Base-by-base conservation (phyloP, 2,797 vertebrate genomes). In the Ficedula albicollis region DNA sequence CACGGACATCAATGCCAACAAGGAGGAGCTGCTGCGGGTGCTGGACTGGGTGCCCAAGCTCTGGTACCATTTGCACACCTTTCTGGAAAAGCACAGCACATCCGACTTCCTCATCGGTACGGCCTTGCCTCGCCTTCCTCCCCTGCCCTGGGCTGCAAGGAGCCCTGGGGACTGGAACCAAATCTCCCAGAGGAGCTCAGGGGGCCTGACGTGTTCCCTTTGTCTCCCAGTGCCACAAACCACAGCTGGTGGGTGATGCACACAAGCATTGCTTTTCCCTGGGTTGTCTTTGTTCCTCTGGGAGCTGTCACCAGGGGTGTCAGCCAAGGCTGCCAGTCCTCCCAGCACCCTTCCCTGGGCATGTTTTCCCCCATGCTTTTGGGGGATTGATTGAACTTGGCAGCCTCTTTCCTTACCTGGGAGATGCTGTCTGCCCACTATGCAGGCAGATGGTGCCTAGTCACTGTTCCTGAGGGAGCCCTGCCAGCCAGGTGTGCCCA, bases 41-140 rank as follows among this genome's bases (percentile, higher is more conserved):
- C 98, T 99, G 62, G 99, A 99, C 98, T 99, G 99, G 99, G 98
- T 99, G 72, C 99, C 99, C 90, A 98, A 99, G 97, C 98, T 99
- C 60, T 99, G 99, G 99, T 99, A 99, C 94, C 99, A 99, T 88
- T 98, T 99, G 62, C 99, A 99, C 97, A 98, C 99, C 36, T 99
- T 99, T 94, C 98, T 99, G 96, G 99, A 99, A 98, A 99, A 99
- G 94, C 99, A 99, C 98, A 99, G 99, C 98, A 99, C 99, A 84
- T 99, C 99, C 0, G 99, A 99, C 97, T 99, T 99, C 97, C 99
- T 99, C 97, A 99, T 99, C 30, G 99, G 99, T 99, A 97, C 0
- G 30, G 51, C 75, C 56, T 27, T 60, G 46, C 44, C 7, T 1
- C 25, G 2, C 17, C 51, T 72, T 54, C 19, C 17, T 78, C 11